Evolutionary conservation across 2,888 invertebrate genomes (phyloP), one percentile per base, ranked within the genome.

Genomic region (Harpagoxenus sublaevis): DNA sequence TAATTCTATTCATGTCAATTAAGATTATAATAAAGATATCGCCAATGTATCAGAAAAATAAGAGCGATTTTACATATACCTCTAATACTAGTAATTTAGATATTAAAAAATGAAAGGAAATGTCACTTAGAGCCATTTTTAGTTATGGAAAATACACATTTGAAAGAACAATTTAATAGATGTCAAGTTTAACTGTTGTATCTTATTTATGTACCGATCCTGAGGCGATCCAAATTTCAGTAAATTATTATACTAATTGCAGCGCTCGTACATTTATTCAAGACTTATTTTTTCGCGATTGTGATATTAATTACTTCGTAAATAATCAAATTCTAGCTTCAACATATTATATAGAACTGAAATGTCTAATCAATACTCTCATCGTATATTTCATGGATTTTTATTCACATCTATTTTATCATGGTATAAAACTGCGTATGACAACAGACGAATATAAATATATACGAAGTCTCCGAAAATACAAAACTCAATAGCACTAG

Each of bases 341-440:
- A 28, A 73, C 35, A 23, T 23, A 51, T 51, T 1, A 2, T 9
- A 63, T 3, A 65, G n/a, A 39, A 75, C 23, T 48, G 23, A 60
- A 60, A 60, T 48, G 35, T 79, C 28, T 51, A 77, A 60, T 83
- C 18, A 78, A 84, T 70, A 65, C 65, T 51, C 87, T 45, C 42
- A n/a, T 66, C 15, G 35, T 73, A 83, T 39, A 53, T 83, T 66
- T 73, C 57, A 89, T 83, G 83, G 62, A 84, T 82, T 78, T 89
- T 89, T 89, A 89, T 89, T 89, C 87, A 81, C 84, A 89, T 87
- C 82, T 86, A 86, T 48, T 85, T 74, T 70, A 78, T 83, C 79
- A 83, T 87, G 48, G 85, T 89, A 89, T 87, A 89, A 88, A 88
- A 88, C 31, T 88, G 82, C 63, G 57, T 78, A 83, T 77, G 82